These are phyloP conservation scores for Apodemia hepburni DNA, from an alignment of 2,888 invertebrate species.

Conservation along the genomic window DNA sequence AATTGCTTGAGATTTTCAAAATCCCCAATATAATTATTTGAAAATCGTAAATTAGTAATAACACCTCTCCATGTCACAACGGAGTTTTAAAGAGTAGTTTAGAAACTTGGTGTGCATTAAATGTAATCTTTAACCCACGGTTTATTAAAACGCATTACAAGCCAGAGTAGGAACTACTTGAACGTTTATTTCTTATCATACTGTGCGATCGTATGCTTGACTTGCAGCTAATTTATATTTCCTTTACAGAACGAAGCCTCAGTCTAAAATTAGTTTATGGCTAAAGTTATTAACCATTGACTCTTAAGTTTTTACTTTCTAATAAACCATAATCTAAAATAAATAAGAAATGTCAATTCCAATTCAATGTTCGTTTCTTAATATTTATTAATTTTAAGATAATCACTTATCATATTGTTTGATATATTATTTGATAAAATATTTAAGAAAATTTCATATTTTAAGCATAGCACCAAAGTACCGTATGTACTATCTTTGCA, in stretches of 20 bases:
- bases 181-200: slow-evolving; percentile 5
- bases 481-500: no score
- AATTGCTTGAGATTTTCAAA: no score
- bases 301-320: no score
- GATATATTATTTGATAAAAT: no score
- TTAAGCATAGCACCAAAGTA: no score
- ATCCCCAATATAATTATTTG: background rate
- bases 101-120: background rate
- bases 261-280: slow-evolving; percentile 1
- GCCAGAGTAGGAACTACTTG: background rate
- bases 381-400: no score
- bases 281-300: background rate
- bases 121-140: background rate
- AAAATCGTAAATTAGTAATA: background rate
- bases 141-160: background rate
- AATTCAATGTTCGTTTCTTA: no score
- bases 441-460: no score
- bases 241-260: background rate
- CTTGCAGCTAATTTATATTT: slow-evolving; percentile 13
- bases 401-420: no score
- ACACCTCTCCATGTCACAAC: background rate
- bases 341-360: no score
- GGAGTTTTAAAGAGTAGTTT: background rate
- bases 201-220: background rate
- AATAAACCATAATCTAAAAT: no score